Evolutionary conservation across 2,113 vertebrate species (phyloP).

Genomic region (Oncorhynchus kisutch): DNA sequence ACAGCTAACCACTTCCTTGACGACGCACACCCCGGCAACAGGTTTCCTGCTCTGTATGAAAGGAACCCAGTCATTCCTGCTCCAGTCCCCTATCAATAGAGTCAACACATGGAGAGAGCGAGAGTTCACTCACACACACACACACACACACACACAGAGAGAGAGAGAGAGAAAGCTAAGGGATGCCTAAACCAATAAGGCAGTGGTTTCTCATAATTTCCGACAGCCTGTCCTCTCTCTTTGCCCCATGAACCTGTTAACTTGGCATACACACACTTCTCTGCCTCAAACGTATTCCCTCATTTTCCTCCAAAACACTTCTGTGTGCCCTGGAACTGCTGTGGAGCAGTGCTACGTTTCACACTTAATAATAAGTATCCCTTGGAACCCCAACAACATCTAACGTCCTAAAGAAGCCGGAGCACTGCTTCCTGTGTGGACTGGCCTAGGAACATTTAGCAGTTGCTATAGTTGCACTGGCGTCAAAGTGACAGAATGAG

Average conservation of each 20-base stretch:
- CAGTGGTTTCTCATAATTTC: conserved; percentile 48
- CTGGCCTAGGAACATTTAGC: conserved; percentile 54
- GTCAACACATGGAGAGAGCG: conserved; percentile 42
- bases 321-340: conserved; percentile 66
- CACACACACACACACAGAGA: conserved; percentile 26
- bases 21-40: conserved; percentile 48
- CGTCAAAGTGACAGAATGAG: conserved; percentile 23
- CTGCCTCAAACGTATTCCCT: conserved; percentile 18
- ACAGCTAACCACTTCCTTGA: conserved; percentile 47
- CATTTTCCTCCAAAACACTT: conserved; percentile 41
- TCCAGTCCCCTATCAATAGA: conserved; percentile 46
- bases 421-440: conserved; percentile 61
- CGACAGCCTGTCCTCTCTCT: conserved; percentile 38
- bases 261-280: conserved; percentile 39
- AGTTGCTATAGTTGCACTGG: conserved; percentile 63
- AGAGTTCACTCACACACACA: conserved; percentile 13
- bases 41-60: conserved; percentile 56
- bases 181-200: conserved; percentile 32
- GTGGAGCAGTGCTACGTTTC: conserved; percentile 50
- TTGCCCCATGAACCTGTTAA: conserved; percentile 58
- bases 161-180: background rate
- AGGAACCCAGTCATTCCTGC: conserved; percentile 48
- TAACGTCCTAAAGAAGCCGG: conserved; percentile 54
- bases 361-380: conserved; percentile 40
- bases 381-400: conserved; percentile 53